Evolutionary conservation across 2,797 vertebrate species (phyloP).

Genomic region (Sparidentex hasta): DNA sequence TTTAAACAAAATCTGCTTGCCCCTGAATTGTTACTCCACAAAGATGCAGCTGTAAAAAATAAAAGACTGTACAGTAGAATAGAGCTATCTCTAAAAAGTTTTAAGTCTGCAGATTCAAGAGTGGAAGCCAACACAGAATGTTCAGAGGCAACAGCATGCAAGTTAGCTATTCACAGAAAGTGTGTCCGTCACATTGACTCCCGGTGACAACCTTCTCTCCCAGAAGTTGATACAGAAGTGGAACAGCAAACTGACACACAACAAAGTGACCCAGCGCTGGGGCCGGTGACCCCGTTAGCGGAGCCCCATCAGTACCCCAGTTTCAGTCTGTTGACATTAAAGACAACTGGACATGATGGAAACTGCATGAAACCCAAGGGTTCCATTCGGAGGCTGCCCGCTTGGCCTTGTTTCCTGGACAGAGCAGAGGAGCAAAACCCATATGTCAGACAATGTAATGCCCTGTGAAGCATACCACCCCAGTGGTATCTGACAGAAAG

Average conservation of each 20-base stretch:
- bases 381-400: constrained; percentile 65
- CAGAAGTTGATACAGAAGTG: constrained; percentile 66
- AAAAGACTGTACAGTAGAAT: neutral
- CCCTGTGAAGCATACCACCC: constrained; percentile 78
- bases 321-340: constrained; percentile 65
- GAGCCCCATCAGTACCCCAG: constrained; percentile 62
- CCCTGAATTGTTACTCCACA: neutral
- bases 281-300: constrained; percentile 66
- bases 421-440: constrained; percentile 75
- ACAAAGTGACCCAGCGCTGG: constrained; percentile 57
- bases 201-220: constrained; percentile 20
- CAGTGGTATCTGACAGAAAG: constrained; percentile 76
- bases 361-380: constrained; percentile 66
- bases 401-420: constrained; percentile 79
- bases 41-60: neutral
- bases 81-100: neutral
- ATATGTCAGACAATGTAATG: constrained; percentile 84
- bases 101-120: neutral
- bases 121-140: neutral
- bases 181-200: constrained; percentile 41
- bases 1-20: neutral
- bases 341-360: constrained; percentile 68
- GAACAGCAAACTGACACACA: constrained; percentile 38
- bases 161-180: constrained; percentile 42
- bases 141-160: constrained; percentile 3